These are phyloP conservation scores for Phylloscopus trochiloides DNA, from an alignment of 2,113 vertebrate species.

Conservation along the genomic window DNA sequence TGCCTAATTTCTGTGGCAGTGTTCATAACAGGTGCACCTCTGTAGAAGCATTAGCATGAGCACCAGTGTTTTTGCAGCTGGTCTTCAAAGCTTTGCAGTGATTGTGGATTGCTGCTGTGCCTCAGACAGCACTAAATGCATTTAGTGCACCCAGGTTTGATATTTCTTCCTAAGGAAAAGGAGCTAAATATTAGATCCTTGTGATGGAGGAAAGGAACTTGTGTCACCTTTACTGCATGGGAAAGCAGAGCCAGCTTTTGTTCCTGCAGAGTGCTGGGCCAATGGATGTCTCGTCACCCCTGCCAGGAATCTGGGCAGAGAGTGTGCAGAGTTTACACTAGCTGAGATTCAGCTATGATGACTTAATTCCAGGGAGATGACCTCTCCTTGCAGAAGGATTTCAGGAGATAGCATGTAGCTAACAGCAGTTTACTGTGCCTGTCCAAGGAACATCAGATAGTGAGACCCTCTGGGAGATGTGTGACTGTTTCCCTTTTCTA, in stretches of 20 bases:
- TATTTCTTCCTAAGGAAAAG: neutral
- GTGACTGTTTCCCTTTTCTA: neutral
- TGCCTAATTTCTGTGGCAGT: neutral
- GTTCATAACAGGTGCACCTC: neutral
- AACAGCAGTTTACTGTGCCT: neutral
- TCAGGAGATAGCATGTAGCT: neutral
- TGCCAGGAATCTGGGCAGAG: neutral
- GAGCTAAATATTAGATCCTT: neutral
- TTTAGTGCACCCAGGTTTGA: neutral
- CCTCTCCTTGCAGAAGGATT: neutral
- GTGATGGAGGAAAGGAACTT: neutral
- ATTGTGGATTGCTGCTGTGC: neutral
- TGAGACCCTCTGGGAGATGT: neutral
- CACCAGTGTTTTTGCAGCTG: neutral
- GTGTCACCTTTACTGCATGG: neutral
- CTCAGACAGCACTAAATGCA: neutral
- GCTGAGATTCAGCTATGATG: neutral
- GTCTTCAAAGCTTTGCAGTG: neutral
- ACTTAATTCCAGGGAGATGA: neutral
- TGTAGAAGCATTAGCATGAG: neutral
- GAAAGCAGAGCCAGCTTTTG: neutral
- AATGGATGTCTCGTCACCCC: neutral
- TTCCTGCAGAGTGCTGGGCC: neutral
- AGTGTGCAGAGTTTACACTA: neutral
- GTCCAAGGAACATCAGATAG: neutral